Base-by-base conservation (phyloP, 2,888 invertebrate genomes). In the Lycocerus yunnanus region DNA sequence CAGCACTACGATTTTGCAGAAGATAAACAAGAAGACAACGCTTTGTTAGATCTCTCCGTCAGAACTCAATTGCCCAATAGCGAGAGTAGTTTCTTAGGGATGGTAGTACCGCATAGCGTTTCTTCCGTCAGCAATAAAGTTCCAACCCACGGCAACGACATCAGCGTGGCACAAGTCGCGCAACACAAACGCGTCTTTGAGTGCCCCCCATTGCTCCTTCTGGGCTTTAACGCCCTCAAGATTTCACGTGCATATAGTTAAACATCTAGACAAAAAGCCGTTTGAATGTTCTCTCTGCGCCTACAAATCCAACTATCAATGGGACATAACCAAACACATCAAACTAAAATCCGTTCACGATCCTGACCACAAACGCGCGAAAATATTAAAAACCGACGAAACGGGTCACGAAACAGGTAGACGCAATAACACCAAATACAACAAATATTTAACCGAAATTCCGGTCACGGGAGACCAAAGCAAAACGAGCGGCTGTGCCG, bases 241-340 rank as follows among this genome's bases (percentile, higher is more conserved):
- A 76, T 97, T 97, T 86, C 97, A 97, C 86, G 96, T 97, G 4
- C 97, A 97, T 86, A 96, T 97, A 80, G 96, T 97, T 11, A 96
- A 96, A 1, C 97, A 97, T 87, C 89, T 96, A 79, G 97, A 97
- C 86, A 94, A 95, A 84, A 96, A 97, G 84, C 97, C 97, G 0
- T 98, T 97, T 86, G 96, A 97, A 87, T 98, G 98, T 88, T 97
- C 97, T 1, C 89, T 95, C 14, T 98, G 98, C 88, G 93, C 95
- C 69, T 96, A 97, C 85, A 93, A 96, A 81, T 97, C 97, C 21
- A 98, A 98, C 85, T 98, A 97, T 97, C 92, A 97, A 78, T 97
- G 97, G 95, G 98, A 98, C 88, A 96, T 98, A 76, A 96, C 96
- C 20, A 96, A 98, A 86, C 98, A 98, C 86, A 97, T 98, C 79